Percentiles rank a stretch among this genome's conserved stretches.
These are phyloP conservation scores for Arnoldichthys spilopterus DNA, from an alignment of 2,797 vertebrate species.

Conservation along the genomic window DNA sequence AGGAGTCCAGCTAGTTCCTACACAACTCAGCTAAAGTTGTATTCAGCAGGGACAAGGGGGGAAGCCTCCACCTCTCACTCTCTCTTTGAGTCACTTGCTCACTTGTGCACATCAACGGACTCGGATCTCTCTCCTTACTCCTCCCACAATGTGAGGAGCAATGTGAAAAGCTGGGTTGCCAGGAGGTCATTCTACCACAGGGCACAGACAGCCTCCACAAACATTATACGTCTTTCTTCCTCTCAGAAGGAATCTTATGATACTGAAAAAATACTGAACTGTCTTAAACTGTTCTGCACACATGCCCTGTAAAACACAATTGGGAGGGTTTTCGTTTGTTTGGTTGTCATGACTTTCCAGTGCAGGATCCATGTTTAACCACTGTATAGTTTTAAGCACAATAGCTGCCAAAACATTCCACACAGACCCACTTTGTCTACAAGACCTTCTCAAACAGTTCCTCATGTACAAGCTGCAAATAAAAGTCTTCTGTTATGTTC, in stretches of 20 bases:
- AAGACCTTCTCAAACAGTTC: conserved; percentile 24
- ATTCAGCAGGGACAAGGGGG: neutral
- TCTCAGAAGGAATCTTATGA: conserved; percentile 13
- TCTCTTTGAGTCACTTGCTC: conserved; percentile 21
- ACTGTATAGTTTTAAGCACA: neutral
- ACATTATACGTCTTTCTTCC: conserved; percentile 9
- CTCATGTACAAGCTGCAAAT: neutral
- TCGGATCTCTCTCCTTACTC: conserved; percentile 35
- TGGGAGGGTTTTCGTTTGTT: conserved; percentile 7
- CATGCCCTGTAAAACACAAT: conserved; percentile 7
- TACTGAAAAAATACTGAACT: too few species aligned
- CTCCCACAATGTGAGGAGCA: conserved; percentile 45
- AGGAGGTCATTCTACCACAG: conserved; percentile 45
- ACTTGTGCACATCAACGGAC: conserved; percentile 15
- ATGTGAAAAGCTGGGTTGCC: conserved; percentile 33
- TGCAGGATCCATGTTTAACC: neutral
- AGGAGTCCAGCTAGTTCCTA: conserved; percentile 13
- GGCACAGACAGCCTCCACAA: conserved; percentile 12
- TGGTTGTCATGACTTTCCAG: conserved; percentile 35
- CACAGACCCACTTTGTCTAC: neutral
- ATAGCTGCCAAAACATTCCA: conserved; percentile 8
- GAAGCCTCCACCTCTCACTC: conserved; percentile 15
- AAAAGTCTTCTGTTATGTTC: neutral
- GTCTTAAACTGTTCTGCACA: neutral
- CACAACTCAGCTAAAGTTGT: conserved; percentile 10